Conservation (phyloP, 2,797 vertebrate species). For the Pangasius mekongensis region DNA sequence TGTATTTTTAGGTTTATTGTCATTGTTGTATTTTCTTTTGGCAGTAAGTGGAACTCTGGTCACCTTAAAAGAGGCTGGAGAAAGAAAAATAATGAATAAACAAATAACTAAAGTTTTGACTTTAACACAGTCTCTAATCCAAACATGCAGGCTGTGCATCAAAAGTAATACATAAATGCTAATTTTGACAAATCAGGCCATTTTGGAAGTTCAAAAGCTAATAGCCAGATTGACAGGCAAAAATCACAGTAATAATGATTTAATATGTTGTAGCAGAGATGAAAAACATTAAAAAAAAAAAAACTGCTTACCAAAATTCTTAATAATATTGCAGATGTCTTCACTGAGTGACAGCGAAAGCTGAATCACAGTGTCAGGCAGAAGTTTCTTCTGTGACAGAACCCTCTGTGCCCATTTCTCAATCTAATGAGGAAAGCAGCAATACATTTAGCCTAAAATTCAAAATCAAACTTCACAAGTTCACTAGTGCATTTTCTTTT, state of each 20-base stretch:
- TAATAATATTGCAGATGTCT: constrained; percentile 36
- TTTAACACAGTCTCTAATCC: not conserved
- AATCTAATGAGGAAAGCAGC: constrained; percentile 50
- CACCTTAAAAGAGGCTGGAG: constrained; percentile 13
- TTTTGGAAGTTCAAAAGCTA: not conserved
- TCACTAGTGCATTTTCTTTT: not conserved
- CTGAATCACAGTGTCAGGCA: constrained; percentile 55
- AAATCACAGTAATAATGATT: not conserved
- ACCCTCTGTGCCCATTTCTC: constrained; percentile 50
- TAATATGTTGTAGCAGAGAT: not conserved
- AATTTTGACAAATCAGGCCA: not conserved
- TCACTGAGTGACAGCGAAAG: constrained; percentile 47
- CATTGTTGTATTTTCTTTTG: not conserved
- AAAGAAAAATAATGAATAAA: not conserved
- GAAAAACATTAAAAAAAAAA: not conserved
- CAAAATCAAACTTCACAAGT: not conserved
- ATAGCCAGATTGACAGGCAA: not conserved
- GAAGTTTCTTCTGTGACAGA: constrained; percentile 52
- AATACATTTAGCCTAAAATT: not conserved
- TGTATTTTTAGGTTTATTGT: not conserved
- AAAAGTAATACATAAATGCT: not conserved
- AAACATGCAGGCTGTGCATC: not conserved
- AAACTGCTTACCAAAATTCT: constrained; percentile 50
- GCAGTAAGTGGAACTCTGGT: not conserved
- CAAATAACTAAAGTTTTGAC: not conserved